A percentile compares a stretch with the other conserved stretches of the same genome.
These are phyloP conservation scores for Babyrousa celebensis DNA, from an alignment of 2,797 vertebrate genomes.

Conservation along the genomic window DNA sequence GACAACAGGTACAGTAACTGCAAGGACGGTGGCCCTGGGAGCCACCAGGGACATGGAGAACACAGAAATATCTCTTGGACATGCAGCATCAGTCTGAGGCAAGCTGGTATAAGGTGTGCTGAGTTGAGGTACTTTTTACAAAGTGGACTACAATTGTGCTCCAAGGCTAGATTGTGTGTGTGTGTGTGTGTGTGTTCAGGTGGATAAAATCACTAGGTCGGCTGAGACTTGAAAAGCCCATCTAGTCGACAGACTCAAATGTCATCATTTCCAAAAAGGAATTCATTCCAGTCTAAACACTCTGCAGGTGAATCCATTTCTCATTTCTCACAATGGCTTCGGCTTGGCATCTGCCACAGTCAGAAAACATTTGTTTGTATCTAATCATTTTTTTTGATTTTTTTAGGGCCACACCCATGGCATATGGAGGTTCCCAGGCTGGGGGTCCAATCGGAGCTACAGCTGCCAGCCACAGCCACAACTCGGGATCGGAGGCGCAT, in stretches of 20 bases:
- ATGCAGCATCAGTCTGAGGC: background rate
- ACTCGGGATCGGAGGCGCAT: too few relatives aligned
- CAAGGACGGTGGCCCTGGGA: background rate
- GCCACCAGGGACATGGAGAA: background rate
- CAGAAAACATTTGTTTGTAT: conserved; percentile 18
- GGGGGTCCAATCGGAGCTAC: too few relatives aligned
- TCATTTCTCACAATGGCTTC: background rate
- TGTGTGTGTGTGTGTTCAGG: background rate
- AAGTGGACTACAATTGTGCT: background rate
- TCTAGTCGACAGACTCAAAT: background rate
- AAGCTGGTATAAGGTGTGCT: background rate
- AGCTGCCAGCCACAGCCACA: too few relatives aligned
- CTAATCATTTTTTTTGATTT: background rate
- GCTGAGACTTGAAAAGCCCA: background rate
- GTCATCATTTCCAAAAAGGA: conserved; percentile 25
- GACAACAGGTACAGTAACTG: background rate
- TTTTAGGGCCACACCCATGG: too few relatives aligned
- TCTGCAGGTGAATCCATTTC: background rate
- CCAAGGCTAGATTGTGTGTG: too few relatives aligned
- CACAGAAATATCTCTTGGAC: rapidly evolving
- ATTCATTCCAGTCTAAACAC: background rate
- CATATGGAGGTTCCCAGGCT: too few relatives aligned
- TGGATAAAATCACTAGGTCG: too few relatives aligned
- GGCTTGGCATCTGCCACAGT: background rate
- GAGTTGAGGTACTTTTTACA: background rate